These are phyloP conservation scores for Neoitamus cyanurus DNA, from an alignment of 2,888 invertebrate species.

Conservation along the genomic window DNA sequence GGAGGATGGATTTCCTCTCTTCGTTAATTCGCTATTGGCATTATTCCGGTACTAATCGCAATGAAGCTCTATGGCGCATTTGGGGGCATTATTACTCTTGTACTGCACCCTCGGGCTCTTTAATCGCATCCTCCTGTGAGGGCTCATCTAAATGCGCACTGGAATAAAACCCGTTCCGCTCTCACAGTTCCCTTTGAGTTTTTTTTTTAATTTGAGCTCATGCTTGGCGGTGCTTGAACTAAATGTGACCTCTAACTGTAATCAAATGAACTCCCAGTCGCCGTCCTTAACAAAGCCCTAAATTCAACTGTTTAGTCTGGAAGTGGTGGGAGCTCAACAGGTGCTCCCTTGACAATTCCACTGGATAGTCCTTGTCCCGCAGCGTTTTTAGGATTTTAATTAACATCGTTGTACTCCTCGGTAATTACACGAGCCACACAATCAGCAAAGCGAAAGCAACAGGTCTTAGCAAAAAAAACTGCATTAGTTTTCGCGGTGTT, in stretches of 20 bases:
- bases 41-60: neutral
- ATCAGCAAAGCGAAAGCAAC: neutral
- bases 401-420: neutral
- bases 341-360: neutral
- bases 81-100: neutral
- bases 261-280: neutral
- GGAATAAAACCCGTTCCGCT: neutral
- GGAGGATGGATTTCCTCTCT: neutral
- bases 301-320: neutral
- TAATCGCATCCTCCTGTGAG: neutral
- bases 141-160: neutral
- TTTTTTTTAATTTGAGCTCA: neutral
- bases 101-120: neutral
- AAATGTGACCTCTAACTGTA: neutral
- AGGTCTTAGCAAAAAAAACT: neutral
- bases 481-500: neutral
- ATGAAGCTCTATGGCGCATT: neutral
- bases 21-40: neutral
- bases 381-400: neutral
- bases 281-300: neutral
- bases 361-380: neutral
- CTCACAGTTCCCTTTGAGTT: neutral
- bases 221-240: neutral
- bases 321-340: neutral
- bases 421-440: neutral